Conservation (phyloP, 2,797 vertebrate genomes). For the Garrulus glandarius region DNA sequence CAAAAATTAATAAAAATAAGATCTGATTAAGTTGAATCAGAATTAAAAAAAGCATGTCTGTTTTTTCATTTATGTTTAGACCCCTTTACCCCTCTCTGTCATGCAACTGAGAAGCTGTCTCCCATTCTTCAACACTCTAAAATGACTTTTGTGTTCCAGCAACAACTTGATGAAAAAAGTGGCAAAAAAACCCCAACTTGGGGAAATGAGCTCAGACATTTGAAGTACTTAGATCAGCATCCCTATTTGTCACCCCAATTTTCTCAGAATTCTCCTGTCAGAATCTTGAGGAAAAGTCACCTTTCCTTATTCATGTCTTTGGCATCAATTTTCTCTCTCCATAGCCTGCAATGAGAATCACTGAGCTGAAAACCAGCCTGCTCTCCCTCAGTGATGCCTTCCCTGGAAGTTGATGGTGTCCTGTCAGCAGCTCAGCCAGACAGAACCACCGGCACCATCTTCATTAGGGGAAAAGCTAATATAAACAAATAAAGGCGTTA, state of each 20-base stretch:
- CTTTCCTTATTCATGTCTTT: background rate
- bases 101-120: background rate
- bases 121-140: background rate
- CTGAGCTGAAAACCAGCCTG: background rate
- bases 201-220: background rate
- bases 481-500: constrained; percentile 63
- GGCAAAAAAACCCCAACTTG: accelerated
- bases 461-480: constrained; percentile 51
- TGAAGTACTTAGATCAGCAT: background rate
- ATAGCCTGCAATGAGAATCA: background rate
- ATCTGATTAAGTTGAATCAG: background rate
- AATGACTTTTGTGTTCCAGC: background rate
- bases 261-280: background rate
- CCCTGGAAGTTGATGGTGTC: constrained; percentile 10
- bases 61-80: background rate
- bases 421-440: constrained; percentile 53
- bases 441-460: constrained; percentile 56
- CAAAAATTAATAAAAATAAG: background rate
- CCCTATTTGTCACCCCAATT: background rate
- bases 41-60: background rate
- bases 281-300: background rate
- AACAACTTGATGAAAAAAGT: background rate
- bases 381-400: background rate
- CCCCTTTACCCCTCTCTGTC: background rate
- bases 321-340: background rate